A percentile compares a stretch with the other conserved stretches of the same genome.
phyloP scores from a whole-genome alignment of 2,113 vertebrate species.

The Baryphthengus martii region DNA sequence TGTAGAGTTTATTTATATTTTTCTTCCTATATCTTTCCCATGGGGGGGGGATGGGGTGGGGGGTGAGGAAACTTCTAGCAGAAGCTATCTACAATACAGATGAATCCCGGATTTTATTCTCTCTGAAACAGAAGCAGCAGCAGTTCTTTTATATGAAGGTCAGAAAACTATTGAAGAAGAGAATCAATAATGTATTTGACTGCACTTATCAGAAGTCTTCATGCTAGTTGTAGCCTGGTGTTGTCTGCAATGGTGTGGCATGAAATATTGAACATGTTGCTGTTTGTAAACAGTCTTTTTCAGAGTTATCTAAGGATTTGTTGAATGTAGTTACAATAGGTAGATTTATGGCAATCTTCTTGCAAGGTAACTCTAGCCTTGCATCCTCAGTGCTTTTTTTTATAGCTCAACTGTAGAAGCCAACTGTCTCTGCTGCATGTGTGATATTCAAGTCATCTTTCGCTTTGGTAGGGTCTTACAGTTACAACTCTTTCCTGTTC shows the following conservation, averaged over 20 bases:
- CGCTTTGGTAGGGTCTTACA: background rate
- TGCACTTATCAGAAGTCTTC: background rate
- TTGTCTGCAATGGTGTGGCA: background rate
- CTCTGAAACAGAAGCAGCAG: background rate
- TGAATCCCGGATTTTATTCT: background rate
- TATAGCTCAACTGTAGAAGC: background rate
- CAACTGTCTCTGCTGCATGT: accelerated
- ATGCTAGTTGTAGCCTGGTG: background rate
- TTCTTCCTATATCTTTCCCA: background rate
- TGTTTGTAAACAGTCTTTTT: background rate
- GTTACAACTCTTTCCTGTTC: background rate
- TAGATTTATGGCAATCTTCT: background rate
- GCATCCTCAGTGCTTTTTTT: background rate
- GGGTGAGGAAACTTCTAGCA: background rate
- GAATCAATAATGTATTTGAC: background rate
- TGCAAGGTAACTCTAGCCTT: background rate
- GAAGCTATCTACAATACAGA: background rate
- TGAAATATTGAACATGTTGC: background rate
- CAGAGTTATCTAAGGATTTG: background rate
- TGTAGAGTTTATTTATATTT: background rate
- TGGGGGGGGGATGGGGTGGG: background rate
- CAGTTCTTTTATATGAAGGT: background rate
- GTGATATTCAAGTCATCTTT: background rate
- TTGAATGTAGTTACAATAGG: background rate
- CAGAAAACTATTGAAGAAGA: background rate